phyloP scores from a whole-genome alignment of 2,888 invertebrate species.

The Orthosia gracilis region DNA sequence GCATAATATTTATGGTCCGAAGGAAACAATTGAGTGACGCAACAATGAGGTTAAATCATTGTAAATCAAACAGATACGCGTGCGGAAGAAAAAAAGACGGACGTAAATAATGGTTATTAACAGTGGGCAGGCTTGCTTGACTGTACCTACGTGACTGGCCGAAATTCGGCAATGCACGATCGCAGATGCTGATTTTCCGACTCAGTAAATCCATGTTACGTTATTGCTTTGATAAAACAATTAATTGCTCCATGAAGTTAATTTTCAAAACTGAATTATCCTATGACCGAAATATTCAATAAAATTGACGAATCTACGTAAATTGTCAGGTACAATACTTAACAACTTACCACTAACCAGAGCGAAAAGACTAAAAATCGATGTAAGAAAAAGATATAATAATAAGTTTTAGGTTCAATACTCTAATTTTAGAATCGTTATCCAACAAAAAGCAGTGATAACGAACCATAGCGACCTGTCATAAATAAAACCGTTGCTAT shows the following conservation, averaged over 20 bases:
- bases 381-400: neutral
- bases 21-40: slow-evolving; percentile 52
- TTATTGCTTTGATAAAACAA: slow-evolving; percentile 2
- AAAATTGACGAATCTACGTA: neutral
- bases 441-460: slow-evolving; percentile 11
- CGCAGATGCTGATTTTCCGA: slow-evolving; percentile 25
- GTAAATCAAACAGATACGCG: slow-evolving; percentile 53
- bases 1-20: slow-evolving; percentile 36
- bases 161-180: slow-evolving; percentile 28
- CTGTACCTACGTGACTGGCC: slow-evolving; percentile 47
- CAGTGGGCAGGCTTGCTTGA: slow-evolving; percentile 12
- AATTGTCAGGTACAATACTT: neutral
- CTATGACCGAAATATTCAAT: no score
- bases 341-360: neutral
- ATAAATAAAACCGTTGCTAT: slow-evolving; percentile 46
- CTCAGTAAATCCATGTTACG: slow-evolving; percentile 1
- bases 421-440: neutral
- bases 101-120: slow-evolving; percentile 42
- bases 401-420: neutral
- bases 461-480: slow-evolving; percentile 35
- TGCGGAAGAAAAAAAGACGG: slow-evolving; percentile 47
- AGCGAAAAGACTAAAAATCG: slow-evolving; percentile 5
- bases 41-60: slow-evolving; percentile 51
- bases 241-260: neutral
- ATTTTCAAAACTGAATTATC: neutral